These are phyloP conservation scores for Hymenopus coronatus DNA, from an alignment of 2,888 invertebrate species.

Conservation along the genomic window DNA sequence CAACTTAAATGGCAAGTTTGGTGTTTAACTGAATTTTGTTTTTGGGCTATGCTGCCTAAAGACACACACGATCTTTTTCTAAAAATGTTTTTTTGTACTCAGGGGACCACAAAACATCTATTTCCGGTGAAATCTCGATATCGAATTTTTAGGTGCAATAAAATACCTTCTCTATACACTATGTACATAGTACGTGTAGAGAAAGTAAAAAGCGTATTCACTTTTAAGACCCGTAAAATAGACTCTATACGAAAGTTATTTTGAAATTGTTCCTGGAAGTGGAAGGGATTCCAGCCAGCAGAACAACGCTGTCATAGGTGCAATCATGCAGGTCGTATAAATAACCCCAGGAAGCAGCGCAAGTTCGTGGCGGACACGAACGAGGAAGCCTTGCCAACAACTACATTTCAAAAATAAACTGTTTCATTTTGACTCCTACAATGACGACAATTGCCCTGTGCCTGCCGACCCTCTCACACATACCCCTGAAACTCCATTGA, in stretches of 20 bases:
- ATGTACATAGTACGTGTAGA: too few species aligned
- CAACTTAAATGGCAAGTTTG: too few species aligned
- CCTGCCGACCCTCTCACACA: not conserved
- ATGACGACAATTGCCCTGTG: not conserved
- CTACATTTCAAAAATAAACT: not conserved
- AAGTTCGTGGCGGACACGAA: not conserved
- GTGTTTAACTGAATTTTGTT: too few species aligned
- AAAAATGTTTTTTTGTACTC: too few species aligned
- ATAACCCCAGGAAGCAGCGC: not conserved
- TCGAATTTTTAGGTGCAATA: too few species aligned
- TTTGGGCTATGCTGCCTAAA: too few species aligned
- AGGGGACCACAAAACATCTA: too few species aligned
- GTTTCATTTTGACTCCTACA: not conserved
- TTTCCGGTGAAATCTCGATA: too few species aligned
- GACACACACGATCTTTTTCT: too few species aligned
- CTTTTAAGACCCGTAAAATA: not conserved
- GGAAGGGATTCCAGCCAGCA: not conserved
- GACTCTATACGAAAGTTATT: not conserved
- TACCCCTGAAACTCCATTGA: not conserved
- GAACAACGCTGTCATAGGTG: not conserved
- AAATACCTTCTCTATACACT: too few species aligned
- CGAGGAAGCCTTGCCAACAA: not conserved
- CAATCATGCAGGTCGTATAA: not conserved
- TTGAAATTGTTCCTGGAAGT: not conserved
- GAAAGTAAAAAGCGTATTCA: too few species aligned